Evolutionary conservation across 2,113 vertebrate genomes (phyloP).

Genomic region (Pelusios castaneus): DNA sequence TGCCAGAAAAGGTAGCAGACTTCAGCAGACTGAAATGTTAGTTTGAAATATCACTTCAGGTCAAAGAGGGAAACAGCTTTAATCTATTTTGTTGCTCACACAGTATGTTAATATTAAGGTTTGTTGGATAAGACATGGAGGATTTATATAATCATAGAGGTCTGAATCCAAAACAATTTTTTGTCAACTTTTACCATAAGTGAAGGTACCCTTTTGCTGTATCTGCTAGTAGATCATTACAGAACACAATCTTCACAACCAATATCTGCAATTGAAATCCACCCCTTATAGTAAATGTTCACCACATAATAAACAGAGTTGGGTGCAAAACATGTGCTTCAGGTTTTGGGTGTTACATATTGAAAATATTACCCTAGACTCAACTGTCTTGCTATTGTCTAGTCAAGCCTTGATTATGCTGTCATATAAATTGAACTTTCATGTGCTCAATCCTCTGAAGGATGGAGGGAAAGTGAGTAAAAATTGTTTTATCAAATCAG

Average conservation of each 20-base stretch:
- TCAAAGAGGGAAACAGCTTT: conserved; percentile 3
- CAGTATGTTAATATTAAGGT: conserved; percentile 27
- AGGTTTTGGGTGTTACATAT: not conserved
- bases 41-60: not conserved
- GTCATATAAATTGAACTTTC: not conserved
- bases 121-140: not conserved
- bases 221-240: not conserved
- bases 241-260: not conserved
- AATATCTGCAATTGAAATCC: not conserved
- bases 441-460: not conserved
- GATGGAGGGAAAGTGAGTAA: not conserved
- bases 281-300: not conserved
- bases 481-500: not conserved
- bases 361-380: not conserved
- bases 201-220: not conserved
- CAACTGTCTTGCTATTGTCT: not conserved
- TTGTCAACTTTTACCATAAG: not conserved
- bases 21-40: not conserved
- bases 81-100: not conserved
- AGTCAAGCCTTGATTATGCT: not conserved
- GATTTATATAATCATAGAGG: not conserved
- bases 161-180: not conserved
- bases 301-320: not conserved
- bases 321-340: not conserved
- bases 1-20: not conserved